A percentile compares a stretch with the other conserved stretches of the same genome.
Conservation (phyloP, 2,113 vertebrate species). For the Protomyctophum bolini region DNA sequence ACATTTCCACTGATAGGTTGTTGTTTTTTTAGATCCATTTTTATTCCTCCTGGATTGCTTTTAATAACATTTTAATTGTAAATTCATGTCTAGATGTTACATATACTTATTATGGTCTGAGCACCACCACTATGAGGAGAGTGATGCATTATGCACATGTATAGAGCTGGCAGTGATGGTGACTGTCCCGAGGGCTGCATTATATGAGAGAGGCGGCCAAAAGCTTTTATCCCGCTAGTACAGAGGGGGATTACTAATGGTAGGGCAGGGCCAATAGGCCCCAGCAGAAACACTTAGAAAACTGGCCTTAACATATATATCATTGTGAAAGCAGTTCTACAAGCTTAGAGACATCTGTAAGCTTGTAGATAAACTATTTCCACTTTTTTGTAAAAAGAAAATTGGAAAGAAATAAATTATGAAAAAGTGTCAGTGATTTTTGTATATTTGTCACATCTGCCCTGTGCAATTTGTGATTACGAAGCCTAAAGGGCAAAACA, state of each 20-base stretch:
- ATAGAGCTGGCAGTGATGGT: constrained; percentile 2
- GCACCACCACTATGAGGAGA: neutral
- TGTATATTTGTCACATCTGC: too few species aligned
- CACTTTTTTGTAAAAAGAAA: too few species aligned
- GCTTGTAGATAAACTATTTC: too few species aligned
- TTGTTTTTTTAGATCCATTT: too few species aligned
- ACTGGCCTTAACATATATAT: neutral
- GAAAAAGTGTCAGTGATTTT: too few species aligned
- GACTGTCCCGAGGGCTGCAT: neutral
- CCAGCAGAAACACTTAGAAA: constrained; percentile 1
- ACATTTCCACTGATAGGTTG: too few species aligned
- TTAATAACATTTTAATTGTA: neutral
- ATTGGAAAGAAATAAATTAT: too few species aligned
- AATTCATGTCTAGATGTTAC: neutral
- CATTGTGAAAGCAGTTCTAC: neutral
- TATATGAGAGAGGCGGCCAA: constrained; percentile 18
- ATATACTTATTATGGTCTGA: neutral
- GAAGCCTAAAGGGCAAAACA: too few species aligned
- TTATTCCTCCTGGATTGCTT: too few species aligned
- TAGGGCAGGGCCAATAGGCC: constrained; percentile 2
- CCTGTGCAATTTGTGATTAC: too few species aligned
- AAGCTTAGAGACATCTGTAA: too few species aligned
- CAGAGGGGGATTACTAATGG: constrained; percentile 21
- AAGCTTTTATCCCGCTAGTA: constrained; percentile 23
- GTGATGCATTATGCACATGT: neutral